Evolutionary conservation across 2,888 invertebrate genomes (phyloP).

Genomic region (Chymomyza procnemis): DNA sequence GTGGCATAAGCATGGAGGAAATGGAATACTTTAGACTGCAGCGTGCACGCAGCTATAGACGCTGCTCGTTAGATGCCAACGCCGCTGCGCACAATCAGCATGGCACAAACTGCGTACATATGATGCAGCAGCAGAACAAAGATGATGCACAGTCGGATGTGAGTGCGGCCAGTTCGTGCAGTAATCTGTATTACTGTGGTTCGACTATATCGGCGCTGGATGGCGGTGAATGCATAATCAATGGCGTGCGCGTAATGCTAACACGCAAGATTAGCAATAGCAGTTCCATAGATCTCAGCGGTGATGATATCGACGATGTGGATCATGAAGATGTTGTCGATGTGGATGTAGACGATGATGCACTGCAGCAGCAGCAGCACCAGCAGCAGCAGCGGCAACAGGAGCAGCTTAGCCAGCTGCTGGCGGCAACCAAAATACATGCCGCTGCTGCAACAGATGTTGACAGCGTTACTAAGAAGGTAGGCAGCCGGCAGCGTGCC

Average conservation of each 20-base stretch:
- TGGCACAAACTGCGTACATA: background rate
- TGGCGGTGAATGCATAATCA: slow-evolving; percentile 79
- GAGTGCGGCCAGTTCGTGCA: slow-evolving; percentile 81
- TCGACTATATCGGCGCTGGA: slow-evolving; percentile 81
- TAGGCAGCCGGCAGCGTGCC: slow-evolving; percentile 1
- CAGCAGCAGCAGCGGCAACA: slow-evolving; percentile 25
- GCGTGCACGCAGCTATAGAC: slow-evolving; percentile 74
- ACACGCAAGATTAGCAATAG: slow-evolving; percentile 84
- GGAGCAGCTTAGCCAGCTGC: slow-evolving; percentile 55
- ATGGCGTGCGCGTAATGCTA: slow-evolving; percentile 80
- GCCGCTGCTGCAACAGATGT: background rate
- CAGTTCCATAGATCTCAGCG: slow-evolving; percentile 80
- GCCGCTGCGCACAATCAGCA: slow-evolving; percentile 9
- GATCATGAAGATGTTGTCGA: slow-evolving; percentile 59
- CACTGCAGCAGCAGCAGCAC: slow-evolving; percentile 24
- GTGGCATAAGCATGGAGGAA: slow-evolving; percentile 81
- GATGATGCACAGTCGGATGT: slow-evolving; percentile 79
- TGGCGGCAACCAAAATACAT: slow-evolving; percentile 54
- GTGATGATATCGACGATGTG: slow-evolving; percentile 81
- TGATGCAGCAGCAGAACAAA: slow-evolving; percentile 15
- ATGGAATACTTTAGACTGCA: slow-evolving; percentile 81
- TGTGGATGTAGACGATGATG: slow-evolving; percentile 9
- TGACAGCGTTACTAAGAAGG: slow-evolving; percentile 1
- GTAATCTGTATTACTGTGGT: slow-evolving; percentile 81
- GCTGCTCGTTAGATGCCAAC: slow-evolving; percentile 75